Base-by-base conservation (phyloP, 2,113 vertebrate genomes). In the Myiagra hebetior region DNA sequence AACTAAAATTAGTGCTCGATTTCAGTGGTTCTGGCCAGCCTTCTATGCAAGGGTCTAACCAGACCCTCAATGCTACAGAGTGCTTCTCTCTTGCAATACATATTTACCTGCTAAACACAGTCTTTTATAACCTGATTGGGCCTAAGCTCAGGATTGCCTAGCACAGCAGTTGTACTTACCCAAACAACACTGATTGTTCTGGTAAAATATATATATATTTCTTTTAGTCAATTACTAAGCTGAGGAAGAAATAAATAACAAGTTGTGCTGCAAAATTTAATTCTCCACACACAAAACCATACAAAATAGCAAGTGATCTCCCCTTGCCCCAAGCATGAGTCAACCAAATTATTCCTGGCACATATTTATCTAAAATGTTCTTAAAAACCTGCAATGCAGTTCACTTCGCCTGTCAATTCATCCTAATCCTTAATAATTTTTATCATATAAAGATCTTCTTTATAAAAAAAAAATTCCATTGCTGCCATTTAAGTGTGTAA, bases 91-190 rank as follows among this genome's bases (percentile, higher is more conserved):
- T 57, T 70, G 59, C 35, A 79, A 27, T 6, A 68, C 7, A 0
- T 8, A 60, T 41, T 68, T 53, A 64, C 53, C 62, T 73, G 52
- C 11, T 74, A 53, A 91, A 30, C 13, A 46, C 4, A 19, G 21
- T 17, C 23, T 79, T 42, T 15, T 21, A 55, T 21, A 35, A 31
- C 10, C 64, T 62, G 53, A 64, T 0, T 2, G 2, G 27, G 72
- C 12, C 42, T 62, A 62, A 85, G 42, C 35, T 90, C 78, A 91
- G 24, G 59, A 77, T 2, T 5, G 7, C 41, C 73, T 81, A 68
- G 39, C 2, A 2, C 18, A 84, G 47, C 60, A 81, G 41, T 23
- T 86, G n/a, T 96, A 96, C 92, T 97, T 96, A 95, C 95, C 96
- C 75, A 69, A 91, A 46, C 37, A 82, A 50, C 53, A 88, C 0